These are phyloP conservation scores for Himalopsyche anomala DNA, from an alignment of 2,888 invertebrate species.

Conservation along the genomic window DNA sequence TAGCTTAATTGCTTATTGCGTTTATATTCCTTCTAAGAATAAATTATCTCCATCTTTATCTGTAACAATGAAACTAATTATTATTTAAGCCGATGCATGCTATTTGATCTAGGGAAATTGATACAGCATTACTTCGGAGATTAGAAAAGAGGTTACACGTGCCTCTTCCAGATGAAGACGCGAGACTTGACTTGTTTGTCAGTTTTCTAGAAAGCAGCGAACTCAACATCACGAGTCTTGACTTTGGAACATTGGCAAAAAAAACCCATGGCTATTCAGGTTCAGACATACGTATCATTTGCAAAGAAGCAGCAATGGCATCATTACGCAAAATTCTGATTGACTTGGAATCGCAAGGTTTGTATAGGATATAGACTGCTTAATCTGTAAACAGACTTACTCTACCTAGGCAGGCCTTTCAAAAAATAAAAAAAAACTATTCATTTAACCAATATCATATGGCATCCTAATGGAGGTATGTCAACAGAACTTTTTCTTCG, in stretches of 20 bases:
- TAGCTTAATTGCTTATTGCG: no score
- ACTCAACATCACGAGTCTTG: slow-evolving; percentile 72
- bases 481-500: no score
- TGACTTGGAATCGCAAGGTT: slow-evolving; percentile 45
- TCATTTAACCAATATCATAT: no score
- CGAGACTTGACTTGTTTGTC: slow-evolving; percentile 83
- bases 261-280: slow-evolving; percentile 89
- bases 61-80: no score
- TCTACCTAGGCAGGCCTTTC: no score
- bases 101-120: slow-evolving; percentile 83
- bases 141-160: slow-evolving; percentile 92
- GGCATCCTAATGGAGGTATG: no score
- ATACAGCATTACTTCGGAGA: slow-evolving; percentile 90
- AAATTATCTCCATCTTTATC: no score
- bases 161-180: slow-evolving; percentile 83
- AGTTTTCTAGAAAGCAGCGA: slow-evolving; percentile 77
- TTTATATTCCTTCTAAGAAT: no score
- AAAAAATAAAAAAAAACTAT: no score
- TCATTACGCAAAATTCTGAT: slow-evolving; percentile 79
- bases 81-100: not conserved
- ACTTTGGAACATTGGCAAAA: slow-evolving; percentile 74
- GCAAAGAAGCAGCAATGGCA: slow-evolving; percentile 93
- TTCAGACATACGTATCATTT: slow-evolving; percentile 90
- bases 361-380: not conserved
- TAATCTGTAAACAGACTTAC: no score